These are phyloP conservation scores for Hoplias malabaricus DNA, from an alignment of 2,113 vertebrate species.

Conservation along the genomic window DNA sequence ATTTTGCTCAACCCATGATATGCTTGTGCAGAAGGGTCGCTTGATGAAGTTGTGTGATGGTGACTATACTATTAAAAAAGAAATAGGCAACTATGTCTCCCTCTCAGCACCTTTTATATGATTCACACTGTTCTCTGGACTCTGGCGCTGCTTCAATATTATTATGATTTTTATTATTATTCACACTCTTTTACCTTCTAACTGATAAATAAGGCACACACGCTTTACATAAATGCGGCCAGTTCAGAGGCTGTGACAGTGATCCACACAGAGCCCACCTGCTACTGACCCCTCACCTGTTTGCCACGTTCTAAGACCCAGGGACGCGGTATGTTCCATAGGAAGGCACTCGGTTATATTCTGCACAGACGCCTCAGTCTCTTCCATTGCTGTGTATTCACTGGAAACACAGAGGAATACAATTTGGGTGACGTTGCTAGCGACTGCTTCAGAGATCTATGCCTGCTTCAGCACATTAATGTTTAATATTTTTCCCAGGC, in stretches of 20 bases:
- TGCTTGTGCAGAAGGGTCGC: constrained; percentile 78
- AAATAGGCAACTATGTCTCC: constrained; percentile 80
- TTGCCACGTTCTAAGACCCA: too few relatives aligned
- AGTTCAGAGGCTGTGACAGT: too few relatives aligned
- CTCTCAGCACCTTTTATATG: constrained; percentile 73
- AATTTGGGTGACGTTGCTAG: constrained; percentile 53
- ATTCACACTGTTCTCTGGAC: constrained; percentile 5
- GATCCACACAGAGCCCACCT: too few relatives aligned
- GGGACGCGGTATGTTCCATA: constrained; percentile 19
- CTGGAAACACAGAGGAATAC: constrained; percentile 50
- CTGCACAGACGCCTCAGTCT: background rate
- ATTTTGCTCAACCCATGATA: constrained; percentile 80
- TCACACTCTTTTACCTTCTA: too few relatives aligned
- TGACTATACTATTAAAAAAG: constrained; percentile 83
- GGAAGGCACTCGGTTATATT: constrained; percentile 12
- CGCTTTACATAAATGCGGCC: too few relatives aligned
- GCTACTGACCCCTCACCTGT: too few relatives aligned
- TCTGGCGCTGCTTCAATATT: background rate
- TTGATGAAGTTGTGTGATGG: constrained; percentile 84
- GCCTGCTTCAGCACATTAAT: constrained; percentile 83
- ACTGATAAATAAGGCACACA: too few relatives aligned
- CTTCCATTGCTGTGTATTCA: constrained; percentile 15
- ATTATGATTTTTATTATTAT: too few relatives aligned
- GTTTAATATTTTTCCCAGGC: constrained; percentile 84
- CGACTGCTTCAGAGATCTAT: constrained; percentile 68